Evolutionary conservation across 2,888 invertebrate species (phyloP), one percentile per base, ranked within the genome.

Genomic region (Lasioglossum pauxillum): DNA sequence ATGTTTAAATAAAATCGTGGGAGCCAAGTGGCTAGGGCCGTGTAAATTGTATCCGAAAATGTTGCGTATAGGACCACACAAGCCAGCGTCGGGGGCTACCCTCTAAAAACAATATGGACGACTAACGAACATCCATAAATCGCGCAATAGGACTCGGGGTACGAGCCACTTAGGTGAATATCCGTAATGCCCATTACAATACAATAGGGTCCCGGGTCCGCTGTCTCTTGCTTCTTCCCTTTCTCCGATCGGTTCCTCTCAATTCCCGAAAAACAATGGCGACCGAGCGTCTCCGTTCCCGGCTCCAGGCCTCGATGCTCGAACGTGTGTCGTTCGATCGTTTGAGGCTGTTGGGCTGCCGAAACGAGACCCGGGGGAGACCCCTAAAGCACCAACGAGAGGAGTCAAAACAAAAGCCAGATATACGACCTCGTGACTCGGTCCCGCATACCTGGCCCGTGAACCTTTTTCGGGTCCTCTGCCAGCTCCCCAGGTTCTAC

Each of bases 101-200:
- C 67, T 38, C 85, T 60, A 80, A 86, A 90, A 90, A 87, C 77
- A 86, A 80, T 87, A 89, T 75, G 80, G 75, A 79, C 75, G 82
- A 73, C 87, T 93, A 93, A 92, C 93, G 93, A 93, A 93, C 85
- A 89, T 88, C 90, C 84, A 93, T 93, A 94, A 94, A 94, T 94
- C 92, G 92, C 89, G 91, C 90, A 91, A 93, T 92, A 93, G 92
- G 87, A 90, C 88, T 80, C 38, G 89, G 82, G 90, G 82, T 88
- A 84, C 80, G 84, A 89, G 91, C 91, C 89, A 93, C 89, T 92
- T 90, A 91, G 90, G 90, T 89, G 90, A 91, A 91, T 88, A 86
- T 89, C 89, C 89, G 91, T 93, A 93, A 94, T 93, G 93, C 92
- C 90, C 92, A 94, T 94, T 94, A 94, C 90, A 94, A 94, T 94